Base-by-base conservation (phyloP, 2,888 invertebrate species). In the Carcina quercana region DNA sequence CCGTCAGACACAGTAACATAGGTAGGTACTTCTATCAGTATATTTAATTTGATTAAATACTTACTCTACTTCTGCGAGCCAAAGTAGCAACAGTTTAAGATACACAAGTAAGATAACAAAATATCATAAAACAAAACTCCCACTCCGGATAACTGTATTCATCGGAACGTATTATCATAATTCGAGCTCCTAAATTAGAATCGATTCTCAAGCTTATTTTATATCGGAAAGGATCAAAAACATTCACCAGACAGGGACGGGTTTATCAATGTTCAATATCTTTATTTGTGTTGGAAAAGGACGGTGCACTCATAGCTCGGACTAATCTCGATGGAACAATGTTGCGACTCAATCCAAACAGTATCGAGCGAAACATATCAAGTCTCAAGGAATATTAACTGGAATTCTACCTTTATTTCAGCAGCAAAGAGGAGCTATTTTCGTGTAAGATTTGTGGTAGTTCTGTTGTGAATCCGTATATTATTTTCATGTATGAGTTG, bases 241-340 rank as follows among this genome's bases (percentile, higher is more conserved):
- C 50, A 55, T 59, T 55, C 47, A 63, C 54, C 47, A 63, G 70
- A 71, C 54, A 64, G 68, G 69, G 66, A 65, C 47, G 50, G 56
- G 50, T 54, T 71, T 78, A 80, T 79, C 76, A 64, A 70, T 70
- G 72, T 74, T 74, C 75, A 71, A 79, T 79, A 79, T 76, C 74
- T 80, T 75, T 74, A 80, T 76, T 73, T 65, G 67, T 59, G 68
- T 62, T 63, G 61, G 74, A 73, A 67, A 70, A 70, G 73, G 76
- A 79, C 64, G 62, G 61, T 67, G 68, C 60, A 67, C 63, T 66
- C 62, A 59, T 49, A 58, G 56, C 68, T 53, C 57, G 46, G 46
- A 68, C 67, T 75, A 75, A 79, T 78, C 73, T 76, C 58, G 66
- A 70, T 62, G 61, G 52, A 70, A 80, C 78, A 79, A 73, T 70